Percentiles rank a stretch among this genome's conserved stretches.
phyloP scores from a whole-genome alignment of 2,113 vertebrate genomes.

The Limanda limanda region DNA sequence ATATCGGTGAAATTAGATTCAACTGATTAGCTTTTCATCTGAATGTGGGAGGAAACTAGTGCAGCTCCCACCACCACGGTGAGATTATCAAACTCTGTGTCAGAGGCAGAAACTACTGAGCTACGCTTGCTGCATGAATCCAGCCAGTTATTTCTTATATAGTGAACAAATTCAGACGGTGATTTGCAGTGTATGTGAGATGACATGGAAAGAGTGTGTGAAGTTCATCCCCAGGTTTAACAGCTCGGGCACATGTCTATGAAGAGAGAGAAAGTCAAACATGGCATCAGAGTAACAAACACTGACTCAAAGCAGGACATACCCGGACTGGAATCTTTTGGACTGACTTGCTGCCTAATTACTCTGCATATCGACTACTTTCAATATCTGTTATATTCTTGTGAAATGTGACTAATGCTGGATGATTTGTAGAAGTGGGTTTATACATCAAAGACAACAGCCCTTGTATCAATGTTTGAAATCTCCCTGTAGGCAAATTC shows the following conservation, averaged over 20 bases:
- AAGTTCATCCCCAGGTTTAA: constrained; percentile 21
- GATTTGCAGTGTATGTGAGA: background rate
- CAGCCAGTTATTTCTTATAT: background rate
- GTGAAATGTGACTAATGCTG: constrained; percentile 16
- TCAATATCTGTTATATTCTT: constrained; percentile 19
- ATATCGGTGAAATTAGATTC: background rate
- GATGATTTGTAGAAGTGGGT: background rate
- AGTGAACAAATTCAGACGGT: background rate
- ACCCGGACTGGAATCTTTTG: constrained; percentile 12
- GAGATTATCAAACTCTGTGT: background rate
- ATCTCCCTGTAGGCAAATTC: background rate
- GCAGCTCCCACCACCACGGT: background rate
- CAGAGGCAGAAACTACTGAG: background rate
- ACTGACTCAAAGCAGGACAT: constrained; percentile 29
- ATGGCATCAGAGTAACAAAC: background rate
- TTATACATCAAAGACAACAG: background rate
- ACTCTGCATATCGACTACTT: background rate
- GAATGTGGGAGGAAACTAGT: constrained; percentile 5
- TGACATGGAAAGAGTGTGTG: constrained; percentile 19
- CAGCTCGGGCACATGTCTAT: constrained; percentile 5
- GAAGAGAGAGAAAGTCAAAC: constrained; percentile 17
- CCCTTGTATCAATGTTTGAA: background rate
- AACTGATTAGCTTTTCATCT: background rate
- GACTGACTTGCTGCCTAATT: constrained; percentile 13
- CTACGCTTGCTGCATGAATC: background rate